phyloP scores from a whole-genome alignment of 1,140 invertebrate genomes.

The Lepidotrigona ventralis region DNA sequence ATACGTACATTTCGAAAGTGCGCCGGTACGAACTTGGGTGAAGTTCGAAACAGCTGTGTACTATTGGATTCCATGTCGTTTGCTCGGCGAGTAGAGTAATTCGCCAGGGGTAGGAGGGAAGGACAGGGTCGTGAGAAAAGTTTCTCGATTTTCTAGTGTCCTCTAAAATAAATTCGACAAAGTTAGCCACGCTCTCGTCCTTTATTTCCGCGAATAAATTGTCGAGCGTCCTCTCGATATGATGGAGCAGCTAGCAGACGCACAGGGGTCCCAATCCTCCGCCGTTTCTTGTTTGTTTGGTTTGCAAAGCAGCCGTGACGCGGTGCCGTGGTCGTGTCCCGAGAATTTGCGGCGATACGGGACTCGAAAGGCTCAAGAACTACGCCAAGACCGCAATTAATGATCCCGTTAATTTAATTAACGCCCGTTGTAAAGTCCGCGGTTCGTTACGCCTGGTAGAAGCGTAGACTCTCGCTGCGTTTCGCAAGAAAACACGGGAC shows the following conservation, averaged over 20 bases:
- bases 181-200: background rate
- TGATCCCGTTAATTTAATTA: conserved; percentile 65
- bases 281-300: background rate
- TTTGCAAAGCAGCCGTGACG: background rate
- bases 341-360: conserved; percentile 43
- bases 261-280: background rate
- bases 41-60: background rate
- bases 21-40: background rate
- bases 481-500: background rate
- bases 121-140: background rate
- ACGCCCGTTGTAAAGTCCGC: conserved; percentile 48
- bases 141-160: background rate
- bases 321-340: background rate
- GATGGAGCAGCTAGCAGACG: background rate
- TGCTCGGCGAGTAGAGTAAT: background rate
- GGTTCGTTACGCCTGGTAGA: conserved; percentile 26
- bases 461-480: conserved; percentile 5
- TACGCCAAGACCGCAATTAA: conserved; percentile 48
- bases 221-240: background rate
- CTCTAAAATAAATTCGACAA: background rate
- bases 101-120: background rate
- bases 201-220: background rate
- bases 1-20: background rate
- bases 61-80: background rate
- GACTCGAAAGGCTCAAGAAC: conserved; percentile 19